These are phyloP conservation scores for Caloenas nicobarica DNA, from an alignment of 2,113 vertebrate genomes.

Conservation along the genomic window DNA sequence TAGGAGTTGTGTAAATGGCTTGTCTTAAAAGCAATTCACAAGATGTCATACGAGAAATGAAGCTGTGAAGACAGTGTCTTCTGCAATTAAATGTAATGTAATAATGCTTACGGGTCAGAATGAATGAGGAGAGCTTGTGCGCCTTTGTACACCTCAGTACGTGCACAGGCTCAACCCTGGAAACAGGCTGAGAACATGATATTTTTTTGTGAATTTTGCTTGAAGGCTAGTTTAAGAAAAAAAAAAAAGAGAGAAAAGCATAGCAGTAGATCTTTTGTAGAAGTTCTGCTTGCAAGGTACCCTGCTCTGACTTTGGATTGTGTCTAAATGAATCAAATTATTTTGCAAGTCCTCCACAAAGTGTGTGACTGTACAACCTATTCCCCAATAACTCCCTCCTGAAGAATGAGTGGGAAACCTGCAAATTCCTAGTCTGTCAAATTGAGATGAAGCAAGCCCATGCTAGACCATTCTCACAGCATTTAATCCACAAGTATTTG, in stretches of 20 bases:
- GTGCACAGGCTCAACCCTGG: background rate
- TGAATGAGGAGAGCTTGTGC: background rate
- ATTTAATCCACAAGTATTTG: background rate
- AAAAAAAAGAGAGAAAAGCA: background rate
- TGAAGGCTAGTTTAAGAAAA: background rate
- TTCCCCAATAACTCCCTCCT: background rate
- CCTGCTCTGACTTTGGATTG: background rate
- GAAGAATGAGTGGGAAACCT: background rate
- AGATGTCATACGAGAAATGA: slow-evolving; percentile 47
- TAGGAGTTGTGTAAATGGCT: slow-evolving; percentile 35
- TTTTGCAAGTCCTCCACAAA: background rate
- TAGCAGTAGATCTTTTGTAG: background rate
- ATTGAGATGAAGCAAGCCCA: background rate
- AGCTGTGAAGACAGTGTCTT: slow-evolving; percentile 49
- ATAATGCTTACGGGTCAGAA: background rate
- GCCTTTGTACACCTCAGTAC: background rate
- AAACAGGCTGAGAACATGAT: background rate
- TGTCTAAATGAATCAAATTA: background rate
- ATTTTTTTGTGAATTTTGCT: background rate
- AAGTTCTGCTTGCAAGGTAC: background rate
- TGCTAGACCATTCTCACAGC: background rate
- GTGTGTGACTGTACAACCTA: background rate
- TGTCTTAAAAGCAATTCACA: slow-evolving; percentile 65
- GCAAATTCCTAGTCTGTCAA: background rate
- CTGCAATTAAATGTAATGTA: slow-evolving; percentile 43